phyloP scores from a whole-genome alignment of 2,888 invertebrate genomes.

The Gastracanthus pulcherrimus region DNA sequence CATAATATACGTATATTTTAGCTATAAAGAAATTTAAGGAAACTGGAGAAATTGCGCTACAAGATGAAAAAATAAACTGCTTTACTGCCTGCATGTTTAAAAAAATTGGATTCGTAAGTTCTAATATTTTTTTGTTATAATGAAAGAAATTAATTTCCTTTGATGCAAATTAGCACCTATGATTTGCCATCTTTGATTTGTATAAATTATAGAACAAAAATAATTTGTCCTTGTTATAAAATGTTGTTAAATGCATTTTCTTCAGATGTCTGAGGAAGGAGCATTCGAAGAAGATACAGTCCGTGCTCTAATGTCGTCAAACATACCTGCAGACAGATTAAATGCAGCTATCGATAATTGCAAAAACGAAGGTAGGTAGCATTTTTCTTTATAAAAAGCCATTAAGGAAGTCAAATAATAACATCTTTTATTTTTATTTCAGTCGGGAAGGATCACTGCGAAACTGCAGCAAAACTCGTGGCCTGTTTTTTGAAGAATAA shows the following conservation, averaged over 20 bases:
- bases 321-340: neutral
- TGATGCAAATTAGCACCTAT: too few species aligned
- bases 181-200: too few species aligned
- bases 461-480: slow-evolving; percentile 26
- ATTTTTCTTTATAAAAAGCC: neutral
- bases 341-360: slow-evolving; percentile 4
- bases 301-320: neutral
- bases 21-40: neutral
- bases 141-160: too few species aligned
- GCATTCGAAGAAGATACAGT: slow-evolving; percentile 16
- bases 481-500: slow-evolving; percentile 19
- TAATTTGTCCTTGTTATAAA: neutral
- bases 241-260: neutral
- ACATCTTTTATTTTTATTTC: neutral
- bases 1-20: neutral
- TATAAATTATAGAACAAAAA: too few species aligned
- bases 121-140: neutral
- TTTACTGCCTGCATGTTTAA: slow-evolving; percentile 39
- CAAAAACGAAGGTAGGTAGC: slow-evolving; percentile 31
- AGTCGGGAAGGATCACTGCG: slow-evolving; percentile 38
- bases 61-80: slow-evolving; percentile 2
- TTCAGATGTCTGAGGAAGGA: slow-evolving; percentile 30
- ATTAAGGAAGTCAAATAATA: too few species aligned
- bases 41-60: neutral
- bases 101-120: slow-evolving; percentile 44